Percentiles rank a stretch among this genome's conserved stretches.
Conservation (phyloP, 2,888 invertebrate species). For the Thumatha senex region DNA sequence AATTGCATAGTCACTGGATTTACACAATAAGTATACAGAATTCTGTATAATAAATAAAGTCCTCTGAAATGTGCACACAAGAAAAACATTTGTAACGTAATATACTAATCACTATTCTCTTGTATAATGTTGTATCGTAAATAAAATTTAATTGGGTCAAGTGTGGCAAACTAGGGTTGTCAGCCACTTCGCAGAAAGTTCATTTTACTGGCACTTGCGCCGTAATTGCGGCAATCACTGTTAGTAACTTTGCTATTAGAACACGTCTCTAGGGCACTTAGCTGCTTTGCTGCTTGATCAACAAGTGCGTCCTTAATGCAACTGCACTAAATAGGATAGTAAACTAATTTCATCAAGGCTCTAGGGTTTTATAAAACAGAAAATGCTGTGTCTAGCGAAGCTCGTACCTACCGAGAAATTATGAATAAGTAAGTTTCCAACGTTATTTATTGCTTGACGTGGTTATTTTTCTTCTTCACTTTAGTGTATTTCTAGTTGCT, state of each 20-base stretch:
- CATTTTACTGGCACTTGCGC: slow-evolving; percentile 1
- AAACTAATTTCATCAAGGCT: slow-evolving; percentile 5
- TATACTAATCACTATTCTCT: too few relatives aligned
- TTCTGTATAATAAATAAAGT: too few relatives aligned
- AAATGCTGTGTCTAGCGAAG: background rate
- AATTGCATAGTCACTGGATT: too few relatives aligned
- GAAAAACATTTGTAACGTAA: too few relatives aligned
- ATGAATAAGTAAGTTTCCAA: too few relatives aligned
- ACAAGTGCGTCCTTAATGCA: slow-evolving; percentile 25
- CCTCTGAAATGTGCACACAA: too few relatives aligned
- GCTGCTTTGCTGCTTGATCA: slow-evolving; percentile 25
- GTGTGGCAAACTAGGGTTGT: slow-evolving; percentile 44
- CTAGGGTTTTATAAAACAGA: slow-evolving; percentile 3
- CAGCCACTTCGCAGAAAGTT: slow-evolving; percentile 16
- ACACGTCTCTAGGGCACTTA: slow-evolving; percentile 26
- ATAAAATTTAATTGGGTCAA: slow-evolving; percentile 51
- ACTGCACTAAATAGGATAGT: slow-evolving; percentile 10
- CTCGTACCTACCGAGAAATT: too few relatives aligned
- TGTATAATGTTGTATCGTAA: slow-evolving; percentile 16
- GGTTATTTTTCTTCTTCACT: too few relatives aligned
- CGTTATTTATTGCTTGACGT: too few relatives aligned
- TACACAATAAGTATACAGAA: too few relatives aligned
- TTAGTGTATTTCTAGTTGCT: too few relatives aligned
- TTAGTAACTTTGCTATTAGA: slow-evolving; percentile 28
- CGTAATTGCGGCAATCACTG: slow-evolving; percentile 33